phyloP scores from a whole-genome alignment of 2,797 vertebrate species.

The Semotilus atromaculatus region DNA sequence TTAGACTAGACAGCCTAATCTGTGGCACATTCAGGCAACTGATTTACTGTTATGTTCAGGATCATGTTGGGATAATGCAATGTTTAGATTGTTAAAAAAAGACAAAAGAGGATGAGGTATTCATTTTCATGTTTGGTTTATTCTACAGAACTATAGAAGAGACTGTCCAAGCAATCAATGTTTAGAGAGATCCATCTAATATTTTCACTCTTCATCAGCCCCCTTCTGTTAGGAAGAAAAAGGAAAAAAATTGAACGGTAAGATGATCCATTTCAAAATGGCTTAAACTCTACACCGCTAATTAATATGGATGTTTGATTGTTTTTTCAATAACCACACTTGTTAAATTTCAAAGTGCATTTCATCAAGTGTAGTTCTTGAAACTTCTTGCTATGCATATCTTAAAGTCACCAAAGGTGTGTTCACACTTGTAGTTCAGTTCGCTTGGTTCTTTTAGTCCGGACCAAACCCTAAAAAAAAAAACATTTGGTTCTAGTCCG shows the following conservation, averaged over 20 bases:
- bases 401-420: neutral
- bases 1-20: neutral
- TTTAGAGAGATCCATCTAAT: neutral
- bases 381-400: neutral
- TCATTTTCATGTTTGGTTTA: conserved; percentile 41
- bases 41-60: neutral
- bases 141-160: conserved; percentile 50
- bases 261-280: neutral
- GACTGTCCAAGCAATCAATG: conserved; percentile 1
- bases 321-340: neutral
- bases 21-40: neutral
- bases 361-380: neutral
- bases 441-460: no score
- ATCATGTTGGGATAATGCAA: neutral
- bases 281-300: neutral
- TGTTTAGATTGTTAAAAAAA: neutral
- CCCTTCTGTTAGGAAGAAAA: conserved; percentile 39
- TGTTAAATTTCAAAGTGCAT: neutral
- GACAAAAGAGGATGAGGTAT: neutral
- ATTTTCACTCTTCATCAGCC: conserved; percentile 49
- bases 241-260: neutral
- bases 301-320: neutral
- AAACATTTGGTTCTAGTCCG: no score
- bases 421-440: no score
- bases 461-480: no score